phyloP scores from a whole-genome alignment of 37 sponge, comb jelly and placozoan species.

The Crambe crambe region DNA sequence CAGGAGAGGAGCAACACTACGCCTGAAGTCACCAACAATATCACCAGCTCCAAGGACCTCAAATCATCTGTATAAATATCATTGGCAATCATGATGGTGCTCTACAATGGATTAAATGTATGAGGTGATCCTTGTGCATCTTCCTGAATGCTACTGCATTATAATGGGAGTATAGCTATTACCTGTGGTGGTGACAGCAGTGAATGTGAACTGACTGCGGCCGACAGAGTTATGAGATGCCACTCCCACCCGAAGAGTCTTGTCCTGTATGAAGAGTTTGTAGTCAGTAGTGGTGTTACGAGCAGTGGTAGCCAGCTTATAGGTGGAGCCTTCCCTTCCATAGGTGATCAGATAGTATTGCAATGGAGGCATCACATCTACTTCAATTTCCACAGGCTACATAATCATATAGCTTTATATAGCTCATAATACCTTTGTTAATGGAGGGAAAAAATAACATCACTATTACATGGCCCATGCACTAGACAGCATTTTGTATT shows the following conservation, averaged over 20 bases:
- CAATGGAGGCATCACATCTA: not conserved
- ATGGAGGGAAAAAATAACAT: too few relatives aligned
- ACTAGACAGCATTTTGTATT: too few relatives aligned
- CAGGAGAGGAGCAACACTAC: not conserved
- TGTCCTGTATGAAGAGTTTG: not conserved
- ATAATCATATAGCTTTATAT: too few relatives aligned
- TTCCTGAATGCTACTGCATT: not conserved
- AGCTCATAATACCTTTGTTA: too few relatives aligned
- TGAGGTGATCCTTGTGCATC: not conserved
- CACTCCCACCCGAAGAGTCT: not conserved
- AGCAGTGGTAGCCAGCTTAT: not conserved
- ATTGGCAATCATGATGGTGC: too few relatives aligned
- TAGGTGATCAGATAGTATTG: not conserved
- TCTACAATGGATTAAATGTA: too few relatives aligned
- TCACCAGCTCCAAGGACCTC: too few relatives aligned
- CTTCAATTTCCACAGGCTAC: not conserved
- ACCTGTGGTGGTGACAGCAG: not conserved
- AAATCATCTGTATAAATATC: too few relatives aligned
- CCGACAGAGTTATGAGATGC: not conserved
- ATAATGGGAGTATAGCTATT: not conserved
- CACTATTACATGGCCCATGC: too few relatives aligned
- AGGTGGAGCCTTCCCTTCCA: not conserved
- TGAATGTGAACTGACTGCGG: not conserved
- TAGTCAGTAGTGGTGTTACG: not conserved
- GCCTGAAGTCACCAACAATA: not conserved